Base-by-base conservation (phyloP, 1,140 invertebrate genomes). In the Drosophila novamexicana region DNA sequence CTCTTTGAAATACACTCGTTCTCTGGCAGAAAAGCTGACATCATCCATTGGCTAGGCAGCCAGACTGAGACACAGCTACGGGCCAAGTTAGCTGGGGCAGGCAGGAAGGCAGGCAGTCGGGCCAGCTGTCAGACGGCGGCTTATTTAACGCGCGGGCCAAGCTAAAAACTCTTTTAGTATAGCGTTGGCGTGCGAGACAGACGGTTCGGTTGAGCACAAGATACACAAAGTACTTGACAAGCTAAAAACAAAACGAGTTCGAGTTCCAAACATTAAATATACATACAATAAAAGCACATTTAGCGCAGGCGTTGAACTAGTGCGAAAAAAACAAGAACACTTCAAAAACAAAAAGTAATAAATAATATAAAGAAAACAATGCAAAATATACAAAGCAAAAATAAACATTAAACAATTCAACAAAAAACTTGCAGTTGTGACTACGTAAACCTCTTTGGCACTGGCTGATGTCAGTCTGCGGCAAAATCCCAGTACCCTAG, bases 151-250 rank as follows among this genome's bases (percentile, higher is more conserved):
- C 56, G 62, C 50, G 74, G 61, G 32, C 74, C 70, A 77, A 78
- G 81, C 85, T 70, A 45, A 42, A 89, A 84, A 81, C 85, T 89
- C 84, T 89, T 89, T 89, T 89, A 89, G 84, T 89, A 89, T 88
- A 89, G 85, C 84, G 85, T 89, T 90, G 84, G 84, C 84, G 84
- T 89, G 84, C 85, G 63, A 90, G 67, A 81, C 70, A 89, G 71
- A 59, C 84, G 84, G 85, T 89, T 89, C 84, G 84, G 81, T 84
- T 72, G 63, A 73, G 74, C 70, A 63, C 75, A 75, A 75, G 64
- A 76, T 70, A 71, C 49, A 73, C 74, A 64, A 77, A 79, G 68
- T 76, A 76, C 68, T 72, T 72, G 73, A 58, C 16, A 47, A 64
- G 67, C 54, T 72, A 42, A 53, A 65, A 61, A 63, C 42, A 77